phyloP scores from a whole-genome alignment of 2,888 invertebrate species.

The Drosophila anomalipes region DNA sequence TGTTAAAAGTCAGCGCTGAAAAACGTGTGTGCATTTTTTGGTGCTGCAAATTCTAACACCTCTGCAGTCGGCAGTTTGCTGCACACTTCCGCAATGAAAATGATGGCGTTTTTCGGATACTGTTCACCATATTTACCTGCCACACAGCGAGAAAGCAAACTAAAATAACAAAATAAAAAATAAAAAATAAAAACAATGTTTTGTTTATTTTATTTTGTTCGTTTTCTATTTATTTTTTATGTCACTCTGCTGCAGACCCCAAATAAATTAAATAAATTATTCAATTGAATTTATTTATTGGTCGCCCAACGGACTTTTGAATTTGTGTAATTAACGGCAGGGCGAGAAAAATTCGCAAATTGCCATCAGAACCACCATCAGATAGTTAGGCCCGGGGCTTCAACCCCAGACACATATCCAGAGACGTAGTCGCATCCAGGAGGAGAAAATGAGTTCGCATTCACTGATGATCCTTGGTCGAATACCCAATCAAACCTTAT shows the following conservation, averaged over 20 bases:
- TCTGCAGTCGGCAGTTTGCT: constrained; percentile 60
- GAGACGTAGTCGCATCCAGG: not conserved
- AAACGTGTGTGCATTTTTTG: constrained; percentile 47
- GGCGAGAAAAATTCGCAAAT: constrained; percentile 48
- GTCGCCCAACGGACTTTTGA: constrained; percentile 64
- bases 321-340: constrained; percentile 82
- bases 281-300: constrained; percentile 84
- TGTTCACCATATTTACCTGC: constrained; percentile 62
- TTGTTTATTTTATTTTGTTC: constrained; percentile 26
- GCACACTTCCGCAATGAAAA: constrained; percentile 77
- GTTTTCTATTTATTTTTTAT: constrained; percentile 45
- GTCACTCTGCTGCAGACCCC: constrained; percentile 51
- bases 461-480: not conserved
- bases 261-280: constrained; percentile 84
- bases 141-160: constrained; percentile 27
- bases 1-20: constrained; percentile 39
- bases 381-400: not conserved
- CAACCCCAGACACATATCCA: constrained; percentile 8
- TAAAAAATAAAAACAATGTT: constrained; percentile 29
- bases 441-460: not conserved
- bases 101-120: constrained; percentile 35
- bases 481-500: not conserved
- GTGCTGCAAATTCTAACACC: constrained; percentile 71
- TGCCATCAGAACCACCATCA: constrained; percentile 25
- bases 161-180: constrained; percentile 27